phyloP scores from a whole-genome alignment of 2,113 vertebrate genomes.

The Emberiza fucata region DNA sequence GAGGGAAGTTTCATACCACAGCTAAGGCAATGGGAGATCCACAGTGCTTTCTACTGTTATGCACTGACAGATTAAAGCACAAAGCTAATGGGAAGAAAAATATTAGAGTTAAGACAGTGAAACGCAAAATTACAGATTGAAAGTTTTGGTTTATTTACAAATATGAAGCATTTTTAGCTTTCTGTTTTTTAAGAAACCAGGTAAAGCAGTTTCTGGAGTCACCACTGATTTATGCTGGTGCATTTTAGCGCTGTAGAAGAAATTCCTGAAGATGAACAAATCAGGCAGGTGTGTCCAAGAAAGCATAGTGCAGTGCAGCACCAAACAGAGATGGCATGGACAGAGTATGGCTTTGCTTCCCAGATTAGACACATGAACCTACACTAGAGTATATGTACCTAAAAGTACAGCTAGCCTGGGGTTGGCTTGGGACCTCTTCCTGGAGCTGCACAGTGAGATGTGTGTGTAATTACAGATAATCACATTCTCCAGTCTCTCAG shows the following conservation, averaged over 20 bases:
- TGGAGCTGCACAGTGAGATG: not conserved
- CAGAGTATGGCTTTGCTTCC: not conserved
- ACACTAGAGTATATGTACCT: not conserved
- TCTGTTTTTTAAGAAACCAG: not conserved
- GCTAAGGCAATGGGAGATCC: not conserved
- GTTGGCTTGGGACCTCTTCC: not conserved
- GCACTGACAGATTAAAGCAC: not conserved
- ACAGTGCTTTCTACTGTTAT: not conserved
- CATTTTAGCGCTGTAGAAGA: not conserved
- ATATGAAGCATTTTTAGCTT: not conserved
- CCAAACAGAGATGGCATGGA: not conserved
- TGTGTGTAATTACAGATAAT: not conserved
- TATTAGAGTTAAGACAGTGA: not conserved
- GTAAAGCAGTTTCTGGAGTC: not conserved
- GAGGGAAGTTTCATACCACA: not conserved
- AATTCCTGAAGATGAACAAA: not conserved
- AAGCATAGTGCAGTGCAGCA: not conserved
- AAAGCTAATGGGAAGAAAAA: not conserved
- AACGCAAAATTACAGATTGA: not conserved
- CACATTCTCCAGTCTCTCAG: not conserved
- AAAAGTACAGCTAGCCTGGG: not conserved
- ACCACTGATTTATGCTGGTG: not conserved
- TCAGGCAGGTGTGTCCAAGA: not conserved
- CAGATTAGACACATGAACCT: not conserved
- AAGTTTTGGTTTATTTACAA: not conserved